Conservation (phyloP, 2,113 vertebrate species). For the Trogon melanurus region DNA sequence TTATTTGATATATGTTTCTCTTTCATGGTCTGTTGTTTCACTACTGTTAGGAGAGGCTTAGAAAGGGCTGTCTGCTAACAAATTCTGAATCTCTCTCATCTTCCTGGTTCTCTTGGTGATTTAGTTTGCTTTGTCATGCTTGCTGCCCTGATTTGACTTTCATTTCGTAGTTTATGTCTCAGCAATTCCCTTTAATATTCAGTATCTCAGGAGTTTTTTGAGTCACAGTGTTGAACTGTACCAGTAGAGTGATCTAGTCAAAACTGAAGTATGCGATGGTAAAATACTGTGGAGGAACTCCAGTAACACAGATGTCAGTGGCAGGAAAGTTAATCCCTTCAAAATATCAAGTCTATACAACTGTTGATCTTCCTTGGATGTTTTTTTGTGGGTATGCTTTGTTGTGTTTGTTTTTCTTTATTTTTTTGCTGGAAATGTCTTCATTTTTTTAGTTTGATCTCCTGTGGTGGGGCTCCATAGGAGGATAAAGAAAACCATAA, state of each 20-base stretch:
- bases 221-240: not conserved
- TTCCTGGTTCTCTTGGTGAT: not conserved
- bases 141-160: not conserved
- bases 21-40: not conserved
- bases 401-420: not conserved
- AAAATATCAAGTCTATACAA: not conserved
- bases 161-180: not conserved
- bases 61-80: not conserved
- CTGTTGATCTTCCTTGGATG: not conserved
- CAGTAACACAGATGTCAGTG: accelerated
- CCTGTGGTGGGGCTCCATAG: not conserved
- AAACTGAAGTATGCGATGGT: not conserved
- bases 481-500: not conserved
- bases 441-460: not conserved
- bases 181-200: not conserved
- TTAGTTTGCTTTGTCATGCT: not conserved
- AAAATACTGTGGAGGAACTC: not conserved
- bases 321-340: not conserved
- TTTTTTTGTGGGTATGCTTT: not conserved
- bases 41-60: not conserved
- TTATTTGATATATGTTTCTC: not conserved
- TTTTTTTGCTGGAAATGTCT: not conserved
- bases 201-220: not conserved
- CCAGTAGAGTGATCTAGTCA: not conserved
- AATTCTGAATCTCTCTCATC: not conserved